These are phyloP conservation scores for Muscina levida DNA, from an alignment of 2,888 invertebrate species.

Conservation along the genomic window DNA sequence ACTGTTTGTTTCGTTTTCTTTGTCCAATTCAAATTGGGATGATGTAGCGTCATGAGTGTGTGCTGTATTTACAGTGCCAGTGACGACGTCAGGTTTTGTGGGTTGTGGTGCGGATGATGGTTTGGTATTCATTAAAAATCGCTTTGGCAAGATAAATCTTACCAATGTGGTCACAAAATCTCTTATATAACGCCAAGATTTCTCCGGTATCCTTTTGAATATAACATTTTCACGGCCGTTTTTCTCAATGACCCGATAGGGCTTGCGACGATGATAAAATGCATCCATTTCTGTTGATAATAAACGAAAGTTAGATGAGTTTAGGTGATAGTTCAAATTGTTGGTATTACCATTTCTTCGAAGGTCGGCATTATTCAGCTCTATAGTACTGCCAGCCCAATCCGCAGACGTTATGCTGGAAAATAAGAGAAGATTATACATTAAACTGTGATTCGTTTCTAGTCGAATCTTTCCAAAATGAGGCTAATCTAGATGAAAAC, in stretches of 20 bases:
- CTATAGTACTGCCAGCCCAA: constrained; percentile 77
- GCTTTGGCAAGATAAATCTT: constrained; percentile 80
- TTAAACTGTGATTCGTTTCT: too few relatives aligned
- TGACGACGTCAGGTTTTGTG: constrained; percentile 19
- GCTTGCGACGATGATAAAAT: constrained; percentile 62
- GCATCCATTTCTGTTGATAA: constrained; percentile 59
- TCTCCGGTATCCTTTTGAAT: constrained; percentile 80
- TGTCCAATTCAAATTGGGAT: constrained; percentile 11
- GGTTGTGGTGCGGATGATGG: constrained; percentile 16
- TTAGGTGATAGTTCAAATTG: too few relatives aligned
- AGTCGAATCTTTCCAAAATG: too few relatives aligned
- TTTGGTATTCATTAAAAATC: constrained; percentile 52
- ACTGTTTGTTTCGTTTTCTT: constrained; percentile 18
- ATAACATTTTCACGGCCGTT: constrained; percentile 77
- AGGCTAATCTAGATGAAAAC: too few relatives aligned
- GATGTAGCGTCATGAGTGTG: constrained; percentile 29
- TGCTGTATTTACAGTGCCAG: constrained; percentile 59
- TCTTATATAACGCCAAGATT: constrained; percentile 87
- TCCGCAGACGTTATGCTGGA: constrained; percentile 71
- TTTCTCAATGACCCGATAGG: constrained; percentile 76
- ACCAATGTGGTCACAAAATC: constrained; percentile 94
- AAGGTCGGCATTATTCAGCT: constrained; percentile 71
- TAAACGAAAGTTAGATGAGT: too few relatives aligned
- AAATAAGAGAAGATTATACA: neutral
- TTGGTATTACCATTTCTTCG: constrained; percentile 65